Percentiles rank a stretch among this genome's conserved stretches.
Conservation (phyloP, 2,113 vertebrate species). For the Leptocoma aspasia region DNA sequence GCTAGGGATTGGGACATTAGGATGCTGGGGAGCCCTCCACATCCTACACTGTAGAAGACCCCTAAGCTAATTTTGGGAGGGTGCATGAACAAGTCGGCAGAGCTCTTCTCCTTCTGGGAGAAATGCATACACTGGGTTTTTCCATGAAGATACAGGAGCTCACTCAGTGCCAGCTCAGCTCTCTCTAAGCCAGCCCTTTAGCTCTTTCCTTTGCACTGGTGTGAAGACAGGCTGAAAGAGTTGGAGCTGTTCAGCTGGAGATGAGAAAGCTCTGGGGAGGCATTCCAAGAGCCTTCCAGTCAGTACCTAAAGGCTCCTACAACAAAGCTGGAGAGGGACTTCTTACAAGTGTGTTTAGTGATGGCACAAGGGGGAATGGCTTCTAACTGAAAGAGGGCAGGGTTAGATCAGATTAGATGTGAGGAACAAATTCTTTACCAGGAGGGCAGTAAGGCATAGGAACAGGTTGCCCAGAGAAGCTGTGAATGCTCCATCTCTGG, state of each 20-base stretch:
- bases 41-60: neutral
- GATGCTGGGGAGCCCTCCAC: neutral
- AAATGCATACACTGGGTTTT: neutral
- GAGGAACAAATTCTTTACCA: neutral
- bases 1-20: neutral
- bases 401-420: neutral
- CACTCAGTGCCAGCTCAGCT: neutral
- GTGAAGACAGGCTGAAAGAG: neutral
- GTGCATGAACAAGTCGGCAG: neutral
- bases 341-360: neutral
- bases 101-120: neutral
- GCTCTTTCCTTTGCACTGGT: neutral
- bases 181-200: neutral
- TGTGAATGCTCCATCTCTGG: neutral
- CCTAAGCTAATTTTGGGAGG: neutral
- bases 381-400: neutral
- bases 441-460: neutral
- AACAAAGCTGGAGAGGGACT: neutral
- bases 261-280: neutral
- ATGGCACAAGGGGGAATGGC: neutral
- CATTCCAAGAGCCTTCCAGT: neutral
- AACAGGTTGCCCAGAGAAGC: neutral
- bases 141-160: neutral
- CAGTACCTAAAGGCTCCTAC: neutral
- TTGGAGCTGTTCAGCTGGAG: neutral